These are phyloP conservation scores for Pecten maximus DNA, from an alignment of 2,888 invertebrate species.

Conservation along the genomic window DNA sequence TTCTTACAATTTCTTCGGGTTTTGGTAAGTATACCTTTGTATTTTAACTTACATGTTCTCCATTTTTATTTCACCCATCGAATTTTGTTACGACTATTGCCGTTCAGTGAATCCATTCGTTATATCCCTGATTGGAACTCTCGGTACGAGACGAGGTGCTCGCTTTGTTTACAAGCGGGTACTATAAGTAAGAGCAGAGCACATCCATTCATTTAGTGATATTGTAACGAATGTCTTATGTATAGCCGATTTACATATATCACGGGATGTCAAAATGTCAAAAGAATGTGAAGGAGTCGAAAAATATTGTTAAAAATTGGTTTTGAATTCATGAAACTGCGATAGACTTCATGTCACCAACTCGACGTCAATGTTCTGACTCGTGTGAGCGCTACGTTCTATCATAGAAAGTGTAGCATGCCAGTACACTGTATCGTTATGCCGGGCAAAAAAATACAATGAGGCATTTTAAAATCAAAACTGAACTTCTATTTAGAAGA, in stretches of 20 bases:
- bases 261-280: neutral
- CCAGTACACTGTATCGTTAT: neutral
- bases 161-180: constrained; percentile 30
- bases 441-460: neutral
- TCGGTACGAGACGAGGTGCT: neutral
- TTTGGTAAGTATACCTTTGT: neutral
- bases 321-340: neutral
- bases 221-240: neutral
- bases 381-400: neutral
- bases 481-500: neutral
- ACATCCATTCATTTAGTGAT: neutral
- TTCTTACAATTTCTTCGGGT: neutral
- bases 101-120: neutral
- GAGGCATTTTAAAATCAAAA: neutral
- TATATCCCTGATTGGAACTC: neutral
- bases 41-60: neutral
- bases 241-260: neutral
- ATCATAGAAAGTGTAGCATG: neutral
- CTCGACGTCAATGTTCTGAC: neutral
- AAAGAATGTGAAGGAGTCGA: neutral
- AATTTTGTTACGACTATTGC: neutral
- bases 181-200: neutral
- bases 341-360: constrained; percentile 11
- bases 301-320: neutral
- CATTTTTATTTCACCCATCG: neutral